These are phyloP conservation scores for Heterochromis multidens DNA, from an alignment of 2,113 vertebrate species.

Conservation along the genomic window DNA sequence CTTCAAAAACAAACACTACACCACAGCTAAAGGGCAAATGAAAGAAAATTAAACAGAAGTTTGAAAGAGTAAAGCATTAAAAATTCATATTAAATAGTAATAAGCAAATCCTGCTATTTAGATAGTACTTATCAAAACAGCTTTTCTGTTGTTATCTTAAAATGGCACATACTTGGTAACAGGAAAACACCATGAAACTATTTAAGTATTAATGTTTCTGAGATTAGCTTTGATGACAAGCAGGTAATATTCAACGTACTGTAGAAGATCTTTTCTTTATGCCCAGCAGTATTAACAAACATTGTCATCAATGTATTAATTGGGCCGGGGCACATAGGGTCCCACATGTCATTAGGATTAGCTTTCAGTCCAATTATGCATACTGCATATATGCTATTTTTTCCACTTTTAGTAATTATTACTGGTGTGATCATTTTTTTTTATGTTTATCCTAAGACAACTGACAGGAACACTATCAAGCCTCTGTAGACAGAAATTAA, in stretches of 20 bases:
- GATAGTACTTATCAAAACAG: neutral
- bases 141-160: neutral
- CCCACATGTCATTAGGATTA: neutral
- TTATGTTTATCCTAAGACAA: neutral
- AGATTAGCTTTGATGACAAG: neutral
- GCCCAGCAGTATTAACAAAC: neutral
- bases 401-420: neutral
- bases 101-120: neutral
- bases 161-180: neutral
- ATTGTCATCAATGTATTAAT: neutral
- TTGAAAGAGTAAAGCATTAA: neutral
- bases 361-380: neutral
- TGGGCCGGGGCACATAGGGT: neutral
- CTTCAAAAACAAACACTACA: neutral
- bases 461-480: neutral
- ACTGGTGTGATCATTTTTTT: neutral
- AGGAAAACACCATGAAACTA: accelerated
- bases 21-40: neutral
- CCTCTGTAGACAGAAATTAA: neutral
- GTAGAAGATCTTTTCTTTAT: neutral
- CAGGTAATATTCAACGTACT: neutral
- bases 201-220: neutral
- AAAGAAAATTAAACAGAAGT: neutral
- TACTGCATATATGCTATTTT: neutral
- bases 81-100: neutral